A percentile compares a stretch with the other conserved stretches of the same genome.
These are phyloP conservation scores for Antennarius maculatus DNA, from an alignment of 2,797 vertebrate species.

Conservation along the genomic window DNA sequence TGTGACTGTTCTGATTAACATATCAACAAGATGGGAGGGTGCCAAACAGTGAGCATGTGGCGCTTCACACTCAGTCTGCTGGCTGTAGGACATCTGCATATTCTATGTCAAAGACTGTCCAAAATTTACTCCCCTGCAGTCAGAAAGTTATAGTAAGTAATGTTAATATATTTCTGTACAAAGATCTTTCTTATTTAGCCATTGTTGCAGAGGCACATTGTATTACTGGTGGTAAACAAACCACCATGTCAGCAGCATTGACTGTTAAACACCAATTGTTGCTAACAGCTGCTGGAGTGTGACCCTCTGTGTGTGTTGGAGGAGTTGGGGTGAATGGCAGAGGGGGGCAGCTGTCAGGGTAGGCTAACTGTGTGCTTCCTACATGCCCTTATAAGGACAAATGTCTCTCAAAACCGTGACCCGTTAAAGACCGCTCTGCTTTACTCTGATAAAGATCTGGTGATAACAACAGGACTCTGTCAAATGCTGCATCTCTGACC, in stretches of 20 bases:
- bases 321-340: slow-evolving; percentile 16
- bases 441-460: slow-evolving; percentile 64
- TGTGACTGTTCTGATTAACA: slow-evolving; percentile 47
- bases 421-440: slow-evolving; percentile 61
- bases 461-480: slow-evolving; percentile 52
- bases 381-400: slow-evolving; percentile 78
- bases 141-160: neutral
- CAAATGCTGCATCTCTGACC: slow-evolving; percentile 54
- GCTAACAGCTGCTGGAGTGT: slow-evolving; percentile 73
- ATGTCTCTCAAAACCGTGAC: slow-evolving; percentile 67
- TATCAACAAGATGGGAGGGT: slow-evolving; percentile 27
- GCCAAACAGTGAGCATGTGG: neutral
- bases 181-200: too few species aligned
- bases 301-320: slow-evolving; percentile 22
- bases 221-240: slow-evolving; percentile 59
- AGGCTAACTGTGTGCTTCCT: slow-evolving; percentile 66
- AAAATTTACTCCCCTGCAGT: neutral
- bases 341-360: slow-evolving; percentile 76
- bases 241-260: slow-evolving; percentile 30
- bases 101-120: slow-evolving; percentile 6
- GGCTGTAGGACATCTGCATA: slow-evolving; percentile 14
- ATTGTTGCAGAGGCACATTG: too few species aligned
- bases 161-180: too few species aligned
- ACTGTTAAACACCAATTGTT: slow-evolving; percentile 74
- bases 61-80: slow-evolving; percentile 26